These are phyloP conservation scores for Penelope pileata DNA, from an alignment of 2,113 vertebrate genomes.

Conservation along the genomic window DNA sequence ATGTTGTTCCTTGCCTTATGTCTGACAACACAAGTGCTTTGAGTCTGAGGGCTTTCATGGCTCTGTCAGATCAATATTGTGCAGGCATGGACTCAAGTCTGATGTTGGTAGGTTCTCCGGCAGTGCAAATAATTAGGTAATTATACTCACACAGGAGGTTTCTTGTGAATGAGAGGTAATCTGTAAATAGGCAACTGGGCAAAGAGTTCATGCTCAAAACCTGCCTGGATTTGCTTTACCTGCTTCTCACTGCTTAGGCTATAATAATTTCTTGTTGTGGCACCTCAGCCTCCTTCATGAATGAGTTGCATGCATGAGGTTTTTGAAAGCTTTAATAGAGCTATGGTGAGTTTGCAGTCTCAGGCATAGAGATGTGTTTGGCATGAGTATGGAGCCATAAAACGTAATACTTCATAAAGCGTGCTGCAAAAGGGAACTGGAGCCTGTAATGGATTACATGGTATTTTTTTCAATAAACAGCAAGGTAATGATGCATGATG, in stretches of 20 bases:
- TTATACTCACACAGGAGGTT: not conserved
- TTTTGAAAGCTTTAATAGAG: not conserved
- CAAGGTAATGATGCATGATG: not conserved
- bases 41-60: not conserved
- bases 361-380: not conserved
- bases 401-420: not conserved
- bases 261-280: slow-evolving; percentile 20
- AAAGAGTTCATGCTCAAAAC: slow-evolving; percentile 28
- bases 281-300: not conserved
- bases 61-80: not conserved
- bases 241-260: slow-evolving; percentile 8
- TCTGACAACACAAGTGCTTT: not conserved
- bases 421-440: not conserved
- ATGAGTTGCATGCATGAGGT: not conserved
- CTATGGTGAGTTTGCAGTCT: not conserved
- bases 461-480: not conserved
- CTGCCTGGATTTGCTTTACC: slow-evolving; percentile 55
- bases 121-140: not conserved
- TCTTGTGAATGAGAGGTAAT: not conserved
- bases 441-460: not conserved
- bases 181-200: not conserved
- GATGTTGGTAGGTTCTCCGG: not conserved
- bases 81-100: not conserved
- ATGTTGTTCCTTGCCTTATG: not conserved
- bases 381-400: not conserved